These are phyloP conservation scores for Psettodes erumei DNA, from an alignment of 2,113 vertebrate species.

Conservation along the genomic window DNA sequence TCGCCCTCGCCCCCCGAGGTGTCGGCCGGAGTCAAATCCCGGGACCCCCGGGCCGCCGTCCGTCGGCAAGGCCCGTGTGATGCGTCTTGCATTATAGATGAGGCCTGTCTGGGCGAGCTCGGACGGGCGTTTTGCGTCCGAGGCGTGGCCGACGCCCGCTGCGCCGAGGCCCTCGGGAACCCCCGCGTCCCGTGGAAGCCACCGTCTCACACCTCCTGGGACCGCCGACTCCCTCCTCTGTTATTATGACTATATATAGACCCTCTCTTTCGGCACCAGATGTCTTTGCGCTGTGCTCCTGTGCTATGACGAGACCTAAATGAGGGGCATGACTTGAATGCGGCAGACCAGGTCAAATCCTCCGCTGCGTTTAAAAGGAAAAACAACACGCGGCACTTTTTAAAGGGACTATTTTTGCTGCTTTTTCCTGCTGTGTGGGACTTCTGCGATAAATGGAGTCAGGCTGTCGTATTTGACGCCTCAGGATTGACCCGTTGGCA, in stretches of 20 bases:
- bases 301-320: conserved; percentile 35
- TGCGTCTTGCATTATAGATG: conserved; percentile 82
- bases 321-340: conserved; percentile 36
- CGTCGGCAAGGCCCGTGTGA: conserved; percentile 57
- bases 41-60: conserved; percentile 32
- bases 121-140: conserved; percentile 60
- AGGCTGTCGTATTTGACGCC: not conserved
- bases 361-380: conserved; percentile 15
- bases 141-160: conserved; percentile 39
- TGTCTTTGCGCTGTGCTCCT: conserved; percentile 55
- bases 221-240: conserved; percentile 67
- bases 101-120: conserved; percentile 70
- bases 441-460: not conserved
- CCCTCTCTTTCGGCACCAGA: conserved; percentile 48
- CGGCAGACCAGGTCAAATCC: not conserved
- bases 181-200: conserved; percentile 66
- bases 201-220: conserved; percentile 69
- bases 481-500: not conserved
- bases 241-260: conserved; percentile 77
- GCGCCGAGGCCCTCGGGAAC: conserved; percentile 27
- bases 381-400: not conserved
- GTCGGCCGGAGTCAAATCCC: conserved; percentile 17
- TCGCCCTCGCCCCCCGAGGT: not conserved
- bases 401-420: no score
- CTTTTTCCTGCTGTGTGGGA: not conserved